Base-by-base conservation (phyloP, 2,113 vertebrate genomes). In the Bos taurus region DNA sequence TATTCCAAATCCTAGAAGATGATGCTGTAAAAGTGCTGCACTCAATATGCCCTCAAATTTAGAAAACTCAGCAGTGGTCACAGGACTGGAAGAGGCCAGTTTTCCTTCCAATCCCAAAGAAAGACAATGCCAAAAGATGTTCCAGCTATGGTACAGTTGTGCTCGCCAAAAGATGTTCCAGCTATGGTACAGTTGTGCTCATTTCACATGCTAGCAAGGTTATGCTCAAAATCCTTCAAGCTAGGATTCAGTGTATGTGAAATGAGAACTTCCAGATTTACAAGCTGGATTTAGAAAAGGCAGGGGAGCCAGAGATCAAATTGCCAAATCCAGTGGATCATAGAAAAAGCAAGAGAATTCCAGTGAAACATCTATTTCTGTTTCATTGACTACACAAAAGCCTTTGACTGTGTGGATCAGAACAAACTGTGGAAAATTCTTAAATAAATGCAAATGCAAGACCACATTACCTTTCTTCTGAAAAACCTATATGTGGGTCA, bases 371-470 rank as follows among this genome's bases (percentile, higher is more conserved):
- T 26, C 71, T 43, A 74, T 23, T 74, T 74, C 11, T 74, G 71
- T 12, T 74, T 40, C 21, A 74, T 7, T 74, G 71, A 43, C 12
- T 74, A 43, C 0, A 0, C 36, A 74, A 43, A 74, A 74, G 1
- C 23, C 71, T 74, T 74, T 43, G 21, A 74, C 11, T 74, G 71
- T 74, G 23, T 43, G 21, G 21, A 74, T 74, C 36, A 74, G 11
- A 74, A 43, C 11, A 74, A 74, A 71, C 67, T 40, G 67, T 23
- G 19, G n/a, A 71, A 71, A 36, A 40, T 71, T 71, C 67, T 23
- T 71, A 71, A 71, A 71, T 36, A 36, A 36, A 23, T 23, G 19
- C 19, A 71, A 40, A 71, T 12, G 10, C n/a, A 19, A 71, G 67
- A 40, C n/a, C 5, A 23, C 67, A 71, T 40, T 71, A 71, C 10